Percentiles rank a stretch among this genome's conserved stretches.
Evolutionary conservation across 2,113 vertebrate species (phyloP).

Genomic region (Tachycineta bicolor): DNA sequence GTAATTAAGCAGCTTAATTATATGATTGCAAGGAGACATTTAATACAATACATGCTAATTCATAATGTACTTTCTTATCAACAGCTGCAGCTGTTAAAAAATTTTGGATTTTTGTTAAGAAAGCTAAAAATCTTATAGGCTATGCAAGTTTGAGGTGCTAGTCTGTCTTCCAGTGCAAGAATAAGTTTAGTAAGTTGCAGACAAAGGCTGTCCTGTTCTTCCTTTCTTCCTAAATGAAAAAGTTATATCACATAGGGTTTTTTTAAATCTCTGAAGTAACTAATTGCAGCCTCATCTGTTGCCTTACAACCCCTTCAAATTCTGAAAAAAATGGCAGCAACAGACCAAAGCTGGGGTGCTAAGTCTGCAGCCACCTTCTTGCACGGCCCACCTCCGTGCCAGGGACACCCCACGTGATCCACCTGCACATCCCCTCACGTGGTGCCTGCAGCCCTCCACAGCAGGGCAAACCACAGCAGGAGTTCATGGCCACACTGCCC

Average conservation of each 20-base stretch:
- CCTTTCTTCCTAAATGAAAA: not conserved
- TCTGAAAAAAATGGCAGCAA: not conserved
- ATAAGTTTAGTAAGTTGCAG: not conserved
- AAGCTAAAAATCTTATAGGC: not conserved
- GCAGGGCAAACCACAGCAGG: not conserved
- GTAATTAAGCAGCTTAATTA: slow-evolving; percentile 13
- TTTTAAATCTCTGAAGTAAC: not conserved
- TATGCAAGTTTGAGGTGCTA: not conserved
- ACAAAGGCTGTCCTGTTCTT: not conserved
- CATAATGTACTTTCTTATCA: not conserved
- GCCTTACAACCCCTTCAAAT: not conserved
- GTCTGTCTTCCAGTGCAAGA: not conserved
- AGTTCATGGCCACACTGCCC: not conserved
- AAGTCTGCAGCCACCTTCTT: not conserved
- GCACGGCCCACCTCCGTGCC: not conserved
- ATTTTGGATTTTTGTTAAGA: not conserved
- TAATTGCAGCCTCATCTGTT: not conserved
- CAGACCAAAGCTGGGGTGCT: not conserved
- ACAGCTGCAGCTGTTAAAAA: not conserved
- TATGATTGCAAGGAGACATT: not conserved
- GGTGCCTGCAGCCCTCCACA: not conserved
- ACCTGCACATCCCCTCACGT: fast-evolving
- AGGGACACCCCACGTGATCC: not conserved
- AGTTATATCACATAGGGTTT: not conserved
- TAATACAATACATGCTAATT: not conserved